A percentile compares a stretch with the other conserved stretches of the same genome.
Conservation (phyloP, 2,888 invertebrate genomes). For the Drosophila parthenogenetica region DNA sequence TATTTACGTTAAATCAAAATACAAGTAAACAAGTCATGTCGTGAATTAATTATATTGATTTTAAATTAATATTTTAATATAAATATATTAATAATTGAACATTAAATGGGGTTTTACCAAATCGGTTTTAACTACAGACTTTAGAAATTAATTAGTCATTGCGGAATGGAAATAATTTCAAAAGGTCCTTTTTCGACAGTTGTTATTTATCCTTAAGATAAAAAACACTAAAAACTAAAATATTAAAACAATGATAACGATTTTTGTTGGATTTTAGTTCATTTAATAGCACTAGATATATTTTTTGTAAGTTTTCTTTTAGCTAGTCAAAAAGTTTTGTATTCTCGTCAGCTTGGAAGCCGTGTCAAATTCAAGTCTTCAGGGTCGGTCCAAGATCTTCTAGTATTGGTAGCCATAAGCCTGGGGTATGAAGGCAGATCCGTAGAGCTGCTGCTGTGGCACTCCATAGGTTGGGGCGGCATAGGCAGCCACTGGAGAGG, state of each 20-base stretch:
- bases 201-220: no score
- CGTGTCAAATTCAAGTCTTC: conserved; percentile 17
- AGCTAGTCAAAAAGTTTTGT: conserved; percentile 32
- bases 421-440: conserved; percentile 63
- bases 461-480: conserved; percentile 66
- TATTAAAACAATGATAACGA: not conserved
- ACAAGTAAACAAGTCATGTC: no score
- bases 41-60: no score
- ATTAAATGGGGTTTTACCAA: no score
- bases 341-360: conserved; percentile 34
- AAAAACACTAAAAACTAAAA: not conserved
- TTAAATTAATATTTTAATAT: no score
- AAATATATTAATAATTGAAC: no score
- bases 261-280: not conserved
- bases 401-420: conserved; percentile 64
- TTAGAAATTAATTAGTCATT: no score
- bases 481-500: conserved; percentile 74
- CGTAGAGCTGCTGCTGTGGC: conserved; percentile 62
- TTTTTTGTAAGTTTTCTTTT: conserved; percentile 59
- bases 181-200: no score
- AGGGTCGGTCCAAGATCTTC: conserved; percentile 8
- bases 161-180: no score
- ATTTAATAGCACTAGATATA: conserved; percentile 51
- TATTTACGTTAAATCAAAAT: no score
- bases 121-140: no score